phyloP scores from a whole-genome alignment of 2,113 vertebrate species.

The Mola mola region DNA sequence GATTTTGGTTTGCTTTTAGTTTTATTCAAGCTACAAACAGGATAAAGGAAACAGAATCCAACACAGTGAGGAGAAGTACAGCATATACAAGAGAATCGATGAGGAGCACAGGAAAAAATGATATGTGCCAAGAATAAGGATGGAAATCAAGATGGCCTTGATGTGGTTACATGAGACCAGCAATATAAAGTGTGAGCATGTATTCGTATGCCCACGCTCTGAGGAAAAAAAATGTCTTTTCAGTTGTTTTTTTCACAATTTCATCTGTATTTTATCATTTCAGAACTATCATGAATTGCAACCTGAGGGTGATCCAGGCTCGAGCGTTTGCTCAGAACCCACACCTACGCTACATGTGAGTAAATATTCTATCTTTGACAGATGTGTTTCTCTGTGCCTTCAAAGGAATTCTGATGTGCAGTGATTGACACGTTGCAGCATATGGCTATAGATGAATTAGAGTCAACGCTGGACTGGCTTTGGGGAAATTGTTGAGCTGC shows the following conservation, averaged over 20 bases:
- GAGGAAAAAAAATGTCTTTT: slow-evolving; percentile 4
- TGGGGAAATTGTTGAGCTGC: slow-evolving; percentile 38
- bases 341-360: slow-evolving; percentile 97
- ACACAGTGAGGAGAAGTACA: too few species aligned
- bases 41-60: not conserved
- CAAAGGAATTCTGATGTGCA: slow-evolving; percentile 42
- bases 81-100: not conserved
- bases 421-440: slow-evolving; percentile 40
- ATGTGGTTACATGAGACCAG: not conserved
- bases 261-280: slow-evolving; percentile 47
- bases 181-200: not conserved
- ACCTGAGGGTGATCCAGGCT: slow-evolving; percentile 91
- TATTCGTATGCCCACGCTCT: not conserved
- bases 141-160: not conserved
- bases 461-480: slow-evolving; percentile 52
- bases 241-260: not conserved
- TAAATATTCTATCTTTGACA: slow-evolving; percentile 59
- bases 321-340: slow-evolving; percentile 96
- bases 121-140: not conserved
- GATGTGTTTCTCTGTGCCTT: slow-evolving; percentile 30
- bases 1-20: not conserved
- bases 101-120: not conserved
- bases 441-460: slow-evolving; percentile 48
- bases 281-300: slow-evolving; percentile 97
- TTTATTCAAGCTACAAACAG: not conserved